Base-by-base conservation (phyloP, 1,140 invertebrate genomes). In the Drosophila teissieri region DNA sequence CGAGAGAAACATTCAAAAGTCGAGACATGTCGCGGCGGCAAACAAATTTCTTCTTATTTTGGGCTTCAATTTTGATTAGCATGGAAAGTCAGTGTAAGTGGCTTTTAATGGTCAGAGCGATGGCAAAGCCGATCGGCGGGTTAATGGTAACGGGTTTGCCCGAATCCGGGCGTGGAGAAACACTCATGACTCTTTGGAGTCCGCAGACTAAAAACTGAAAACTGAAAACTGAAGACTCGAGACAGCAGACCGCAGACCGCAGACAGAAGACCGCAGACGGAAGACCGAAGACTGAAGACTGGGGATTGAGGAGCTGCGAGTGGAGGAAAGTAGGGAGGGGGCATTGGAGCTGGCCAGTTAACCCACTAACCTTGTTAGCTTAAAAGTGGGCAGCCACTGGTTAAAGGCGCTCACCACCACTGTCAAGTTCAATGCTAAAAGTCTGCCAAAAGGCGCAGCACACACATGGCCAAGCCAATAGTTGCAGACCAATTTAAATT, bases 341-440 rank as follows among this genome's bases (percentile, higher is more conserved):
- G 57, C 51, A 63, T 14, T 45, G 24, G 39, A 69, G 55, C 65
- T 62, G 65, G 76, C 68, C 68, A 64, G 79, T 88, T 86, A 89
- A 88, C 83, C 83, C 83, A 88, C 83, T 88, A 88, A 88, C 83
- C 83, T 88, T 88, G 76, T 88, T 88, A 73, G 70, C 73, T 73
- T 57, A 77, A 77, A 85, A 84, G 65, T 69, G 65, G 49, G 15
- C 54, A 67, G 72, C 44, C 37, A 45, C 51, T 74, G 72, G 48
- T 24, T 10, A 61, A 48, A 70, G 45, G 34, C 64, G n/a, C 48
- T 8, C 48, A 17, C 15, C 24, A 48, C 54, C 52, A 73, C 60
- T 84, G 76, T 80, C 80, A 84, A 84, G 80, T 84, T 84, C 80
- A 84, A 84, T 84, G 81, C 81, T 84, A 65, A 44, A 52, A 27